These are phyloP conservation scores for Geococcyx californianus DNA, from an alignment of 2,113 vertebrate species.

Conservation along the genomic window DNA sequence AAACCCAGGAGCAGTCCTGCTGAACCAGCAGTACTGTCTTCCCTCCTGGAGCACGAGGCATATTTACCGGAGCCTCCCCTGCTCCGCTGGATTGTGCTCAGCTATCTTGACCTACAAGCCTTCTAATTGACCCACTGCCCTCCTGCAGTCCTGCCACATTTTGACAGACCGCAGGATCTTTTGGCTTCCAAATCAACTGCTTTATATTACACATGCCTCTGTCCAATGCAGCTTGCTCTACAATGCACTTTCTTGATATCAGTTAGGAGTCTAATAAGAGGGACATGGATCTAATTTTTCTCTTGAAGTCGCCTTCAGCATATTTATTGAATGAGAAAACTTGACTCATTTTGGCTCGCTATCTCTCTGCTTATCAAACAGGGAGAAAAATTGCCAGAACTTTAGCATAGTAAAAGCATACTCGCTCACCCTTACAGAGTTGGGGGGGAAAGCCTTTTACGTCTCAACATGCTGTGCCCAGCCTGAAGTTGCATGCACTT, in stretches of 20 bases:
- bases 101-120: not conserved
- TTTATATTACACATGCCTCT: not conserved
- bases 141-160: not conserved
- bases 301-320: not conserved
- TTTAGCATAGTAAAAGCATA: not conserved
- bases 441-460: not conserved
- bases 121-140: not conserved
- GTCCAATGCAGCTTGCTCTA: not conserved
- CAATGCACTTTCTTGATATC: not conserved
- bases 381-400: not conserved
- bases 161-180: not conserved
- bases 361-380: rapidly evolving
- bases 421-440: not conserved
- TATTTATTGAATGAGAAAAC: not conserved
- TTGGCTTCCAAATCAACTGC: not conserved
- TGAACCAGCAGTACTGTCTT: slow-evolving; percentile 26
- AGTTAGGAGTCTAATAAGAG: not conserved
- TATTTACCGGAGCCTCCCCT: not conserved
- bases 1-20: not conserved
- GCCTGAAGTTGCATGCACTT: not conserved
- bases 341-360: not conserved
- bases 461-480: not conserved
- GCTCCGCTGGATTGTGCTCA: not conserved
- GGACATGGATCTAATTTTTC: not conserved
- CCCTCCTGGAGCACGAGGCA: not conserved